Evolutionary conservation across 1,140 invertebrate genomes (phyloP), one percentile per base, ranked within the genome.

Genomic region (Temnothorax longispinosus): DNA sequence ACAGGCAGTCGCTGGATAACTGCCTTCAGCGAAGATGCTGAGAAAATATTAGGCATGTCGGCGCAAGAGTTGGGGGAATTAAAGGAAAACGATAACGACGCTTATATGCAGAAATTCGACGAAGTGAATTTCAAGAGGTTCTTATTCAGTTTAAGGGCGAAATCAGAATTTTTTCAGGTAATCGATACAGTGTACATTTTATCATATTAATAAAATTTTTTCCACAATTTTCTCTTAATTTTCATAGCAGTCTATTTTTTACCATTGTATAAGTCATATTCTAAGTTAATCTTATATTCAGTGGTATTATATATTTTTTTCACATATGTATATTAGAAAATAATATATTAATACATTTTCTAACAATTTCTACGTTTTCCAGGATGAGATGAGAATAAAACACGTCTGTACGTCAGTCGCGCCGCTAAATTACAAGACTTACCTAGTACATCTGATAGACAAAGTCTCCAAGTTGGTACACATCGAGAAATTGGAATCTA

Each of bases 381-480:
- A 98, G 98, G 98, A 99, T 96, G 98, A 99, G 96, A 96, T 96
- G 65, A 96, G 98, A 76, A 94, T 99, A 62, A 98, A 98, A 95
- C 97, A 97, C 0, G 96, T 96, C 0, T 97, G 98, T 27, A 93
- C 97, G 56, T 96, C 95, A 62, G 96, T 97, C 0, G 95, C 96
- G 13, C 97, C 97, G 0, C 90, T 99, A 0, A 97, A 99, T 94
- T 97, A 97, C 92, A 97, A 97, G 88, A 97, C 97, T 44, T 97
- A 98, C 69, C 97, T 97, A 85, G 94, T 96, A 32, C 96, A 97
- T 93, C 95, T 99, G 8, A 93, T 98, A 6, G 96, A 96, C 80
- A 96, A 97, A 92, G 96, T 98, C 58, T 96, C 96, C 90, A 93
- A 96, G 65, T 85, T 97, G 32, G 96, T 96, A 27, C 96, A 96